These are phyloP conservation scores for Eurosta solidaginis DNA, from an alignment of 1,140 invertebrate genomes.

Conservation along the genomic window DNA sequence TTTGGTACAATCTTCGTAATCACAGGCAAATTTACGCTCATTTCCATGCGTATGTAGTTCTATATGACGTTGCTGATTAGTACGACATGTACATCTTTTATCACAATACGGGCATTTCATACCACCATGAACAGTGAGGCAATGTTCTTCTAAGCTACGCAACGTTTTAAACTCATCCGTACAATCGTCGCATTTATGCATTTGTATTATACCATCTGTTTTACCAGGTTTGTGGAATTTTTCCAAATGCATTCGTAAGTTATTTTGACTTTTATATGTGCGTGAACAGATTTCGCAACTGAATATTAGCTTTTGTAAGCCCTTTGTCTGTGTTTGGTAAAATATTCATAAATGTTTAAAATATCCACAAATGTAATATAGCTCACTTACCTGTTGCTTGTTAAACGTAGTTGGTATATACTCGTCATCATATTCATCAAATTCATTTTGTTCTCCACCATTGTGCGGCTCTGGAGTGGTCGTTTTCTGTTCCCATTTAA, in stretches of 20 bases:
- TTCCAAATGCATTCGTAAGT: conserved; percentile 1
- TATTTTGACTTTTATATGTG: not conserved
- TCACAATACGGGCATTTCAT: conserved; percentile 28
- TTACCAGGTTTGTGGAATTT: not conserved
- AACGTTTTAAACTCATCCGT: not conserved
- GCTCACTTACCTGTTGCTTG: not conserved
- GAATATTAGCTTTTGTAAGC: not conserved
- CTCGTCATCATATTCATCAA: not conserved
- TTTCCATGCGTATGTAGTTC: conserved; percentile 29
- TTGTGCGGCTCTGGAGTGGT: not conserved
- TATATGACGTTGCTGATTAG: conserved; percentile 45
- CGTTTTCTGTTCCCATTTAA: not conserved
- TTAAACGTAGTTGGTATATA: not conserved
- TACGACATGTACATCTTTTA: conserved; percentile 6
- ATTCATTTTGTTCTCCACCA: not conserved
- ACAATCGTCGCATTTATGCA: conserved; percentile 2
- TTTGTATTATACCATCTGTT: not conserved
- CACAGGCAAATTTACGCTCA: conserved; percentile 47
- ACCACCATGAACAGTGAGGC: not conserved
- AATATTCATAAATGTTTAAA: not conserved
- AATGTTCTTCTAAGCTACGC: conserved; percentile 21
- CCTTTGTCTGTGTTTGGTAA: not conserved
- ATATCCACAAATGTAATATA: not conserved
- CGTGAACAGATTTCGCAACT: not conserved
- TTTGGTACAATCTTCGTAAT: conserved; percentile 47